Evolutionary conservation across 2,797 vertebrate species (phyloP), one percentile per base, ranked within the genome.

Genomic region (Acrocephalus scirpaceus): DNA sequence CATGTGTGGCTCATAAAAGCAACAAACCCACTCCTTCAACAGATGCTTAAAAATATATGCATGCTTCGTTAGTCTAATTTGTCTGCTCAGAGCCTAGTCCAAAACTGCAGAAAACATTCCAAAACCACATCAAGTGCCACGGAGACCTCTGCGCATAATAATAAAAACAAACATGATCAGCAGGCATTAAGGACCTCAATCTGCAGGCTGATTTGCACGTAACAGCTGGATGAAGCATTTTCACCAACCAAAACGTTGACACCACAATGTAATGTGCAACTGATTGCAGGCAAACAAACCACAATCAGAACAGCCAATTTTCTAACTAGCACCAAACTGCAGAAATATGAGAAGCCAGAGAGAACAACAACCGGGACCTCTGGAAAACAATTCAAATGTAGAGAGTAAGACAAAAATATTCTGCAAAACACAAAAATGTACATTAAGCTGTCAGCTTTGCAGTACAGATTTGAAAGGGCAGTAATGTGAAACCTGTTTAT

Each of bases 91-190:
- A 82, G 77, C 38, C 64, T 64, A 92, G 84, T 94, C 92, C 87
- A 90, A 96, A 94, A 88, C 47, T 56, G 74, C 38, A 92, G 90
- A 96, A 90, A 90, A 91, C 38, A 53, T 93, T 97, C 90, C 91
- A 96, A 97, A 97, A 94, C 96, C 97, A 98, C 95, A 98, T 98
- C 96, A 97, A 97, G 82, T 57, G 42, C 65, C 38, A 70, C 15
- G 2, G 74, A 69, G 86, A 90, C 92, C 17, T 34, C 91, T 44
- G 67, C 66, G 88, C 27, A 83, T 93, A 96, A 96, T 94, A 96
- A 96, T 83, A 96, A 96, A 97, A 97, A 87, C 93, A 97, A 97
- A 98, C 96, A 97, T 9, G 40, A 97, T 96, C 97, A 97, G 97
- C 92, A 95, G 74, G 91, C 84, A 96, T 96, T 92, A 88, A 85